A percentile compares a stretch with the other conserved stretches of the same genome.
phyloP scores from a whole-genome alignment of 2,888 invertebrate species.

The Dione juno region DNA sequence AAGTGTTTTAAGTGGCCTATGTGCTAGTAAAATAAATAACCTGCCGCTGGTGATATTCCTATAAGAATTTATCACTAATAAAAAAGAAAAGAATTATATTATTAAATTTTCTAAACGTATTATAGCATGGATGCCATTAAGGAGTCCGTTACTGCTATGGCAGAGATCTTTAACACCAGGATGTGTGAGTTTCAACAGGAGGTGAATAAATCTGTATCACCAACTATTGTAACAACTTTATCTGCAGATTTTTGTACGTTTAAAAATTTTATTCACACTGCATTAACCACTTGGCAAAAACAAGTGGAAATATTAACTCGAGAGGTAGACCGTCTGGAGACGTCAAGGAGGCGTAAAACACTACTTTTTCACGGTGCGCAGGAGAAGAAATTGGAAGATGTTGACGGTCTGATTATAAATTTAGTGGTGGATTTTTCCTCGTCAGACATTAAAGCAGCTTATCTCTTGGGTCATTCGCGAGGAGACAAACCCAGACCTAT shows the following conservation, averaged over 20 bases:
- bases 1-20: too few species aligned
- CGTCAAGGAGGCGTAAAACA: background rate
- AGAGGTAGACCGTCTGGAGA: background rate
- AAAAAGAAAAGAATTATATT: too few species aligned
- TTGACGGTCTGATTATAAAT: background rate
- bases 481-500: background rate
- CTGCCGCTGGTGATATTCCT: too few species aligned
- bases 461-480: background rate
- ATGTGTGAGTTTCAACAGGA: too few species aligned
- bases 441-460: background rate
- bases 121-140: too few species aligned
- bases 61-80: too few species aligned
- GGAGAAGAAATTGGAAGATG: background rate
- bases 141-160: too few species aligned
- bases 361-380: background rate
- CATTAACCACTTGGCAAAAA: background rate
- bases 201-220: background rate
- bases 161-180: too few species aligned
- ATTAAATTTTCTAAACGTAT: too few species aligned
- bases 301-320: background rate
- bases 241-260: conserved; percentile 7
- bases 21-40: too few species aligned
- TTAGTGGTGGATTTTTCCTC: background rate
- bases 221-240: too few species aligned
- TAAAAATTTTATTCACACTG: conserved; percentile 3